Percentiles rank a stretch among this genome's conserved stretches.
Conservation (phyloP, 2,797 vertebrate species). For the Peromyscus nudipes region DNA sequence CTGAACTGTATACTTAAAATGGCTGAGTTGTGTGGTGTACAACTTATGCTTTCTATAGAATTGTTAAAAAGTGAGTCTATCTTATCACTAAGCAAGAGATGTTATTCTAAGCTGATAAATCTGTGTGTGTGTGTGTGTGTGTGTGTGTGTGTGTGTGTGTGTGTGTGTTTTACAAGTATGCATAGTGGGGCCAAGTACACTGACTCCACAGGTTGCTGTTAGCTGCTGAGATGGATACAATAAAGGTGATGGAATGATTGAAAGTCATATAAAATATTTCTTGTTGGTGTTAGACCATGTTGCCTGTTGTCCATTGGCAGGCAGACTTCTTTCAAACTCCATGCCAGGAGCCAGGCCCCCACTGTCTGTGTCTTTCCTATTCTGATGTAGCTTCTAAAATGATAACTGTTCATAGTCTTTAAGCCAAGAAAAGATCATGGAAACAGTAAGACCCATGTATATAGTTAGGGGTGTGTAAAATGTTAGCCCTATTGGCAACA, state of each 20-base stretch:
- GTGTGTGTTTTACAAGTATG: conserved; percentile 7
- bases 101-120: not conserved
- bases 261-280: not conserved
- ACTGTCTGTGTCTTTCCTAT: not conserved
- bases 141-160: not conserved
- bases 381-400: not conserved
- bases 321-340: not conserved
- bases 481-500: not conserved
- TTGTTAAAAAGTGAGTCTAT: not conserved
- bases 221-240: not conserved
- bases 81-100: not conserved
- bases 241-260: not conserved
- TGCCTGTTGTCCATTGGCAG: accelerated
- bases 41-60: not conserved
- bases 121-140: not conserved
- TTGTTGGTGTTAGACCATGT: not conserved
- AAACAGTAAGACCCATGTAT: not conserved
- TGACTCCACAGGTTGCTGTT: not conserved
- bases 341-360: not conserved
- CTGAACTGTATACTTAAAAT: not conserved
- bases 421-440: not conserved
- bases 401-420: not conserved
- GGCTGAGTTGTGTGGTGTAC: not conserved
- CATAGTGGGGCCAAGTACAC: not conserved
- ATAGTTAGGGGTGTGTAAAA: not conserved